These are phyloP conservation scores for Siderastrea radians DNA, from an alignment of 92 coral and sea anemone species.

Conservation along the genomic window DNA sequence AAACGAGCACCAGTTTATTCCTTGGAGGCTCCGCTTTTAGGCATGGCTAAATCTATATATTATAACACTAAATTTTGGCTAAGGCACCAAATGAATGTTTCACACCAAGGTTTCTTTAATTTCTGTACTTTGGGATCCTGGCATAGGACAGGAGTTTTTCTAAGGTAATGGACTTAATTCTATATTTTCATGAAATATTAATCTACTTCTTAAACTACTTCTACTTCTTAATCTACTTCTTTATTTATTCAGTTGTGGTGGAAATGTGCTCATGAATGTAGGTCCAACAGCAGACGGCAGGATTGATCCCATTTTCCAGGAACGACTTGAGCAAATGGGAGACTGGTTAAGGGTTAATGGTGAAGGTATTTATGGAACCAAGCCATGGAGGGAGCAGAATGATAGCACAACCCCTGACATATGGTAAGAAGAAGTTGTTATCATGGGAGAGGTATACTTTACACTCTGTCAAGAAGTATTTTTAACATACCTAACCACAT, in stretches of 20 bases:
- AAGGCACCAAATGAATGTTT: too few species aligned
- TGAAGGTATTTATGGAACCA: slow-evolving; percentile 90
- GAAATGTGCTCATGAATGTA: slow-evolving; percentile 91
- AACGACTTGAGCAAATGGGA: slow-evolving; percentile 94
- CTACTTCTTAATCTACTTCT: too few species aligned
- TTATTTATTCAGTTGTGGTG: slow-evolving; percentile 85
- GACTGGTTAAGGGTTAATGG: slow-evolving; percentile 90
- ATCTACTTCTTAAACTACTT: too few species aligned
- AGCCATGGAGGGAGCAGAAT: slow-evolving; percentile 88
- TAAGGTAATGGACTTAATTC: too few species aligned
- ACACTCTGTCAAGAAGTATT: not conserved
- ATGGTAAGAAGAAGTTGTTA: slow-evolving; percentile 47
- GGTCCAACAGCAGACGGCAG: slow-evolving; percentile 96
- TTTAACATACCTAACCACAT: not conserved
- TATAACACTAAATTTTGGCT: too few species aligned
- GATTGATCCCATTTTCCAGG: slow-evolving; percentile 91
- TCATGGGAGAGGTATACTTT: not conserved
- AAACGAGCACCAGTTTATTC: too few species aligned
- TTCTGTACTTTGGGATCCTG: too few species aligned
- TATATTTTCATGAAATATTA: too few species aligned
- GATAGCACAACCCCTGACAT: slow-evolving; percentile 76
- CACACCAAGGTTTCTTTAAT: too few species aligned
- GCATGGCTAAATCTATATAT: too few species aligned
- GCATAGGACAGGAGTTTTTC: too few species aligned
- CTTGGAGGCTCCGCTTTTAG: too few species aligned